These are phyloP conservation scores for Drosophila busckii DNA, from an alignment of 1,140 invertebrate species.

Conservation along the genomic window DNA sequence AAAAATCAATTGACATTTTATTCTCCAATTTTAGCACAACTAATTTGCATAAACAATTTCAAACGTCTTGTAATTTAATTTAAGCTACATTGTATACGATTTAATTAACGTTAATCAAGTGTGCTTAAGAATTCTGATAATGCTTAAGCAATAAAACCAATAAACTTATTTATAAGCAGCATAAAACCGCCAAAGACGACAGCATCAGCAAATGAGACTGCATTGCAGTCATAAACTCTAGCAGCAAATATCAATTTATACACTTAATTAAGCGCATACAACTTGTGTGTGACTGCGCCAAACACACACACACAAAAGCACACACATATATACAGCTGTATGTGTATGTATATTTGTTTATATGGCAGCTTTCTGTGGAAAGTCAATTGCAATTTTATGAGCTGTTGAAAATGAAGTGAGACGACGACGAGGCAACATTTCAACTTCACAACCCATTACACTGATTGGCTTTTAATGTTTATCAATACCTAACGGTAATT, in stretches of 20 bases:
- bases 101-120: too few relatives aligned
- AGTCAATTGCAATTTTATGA: slow-evolving; percentile 75
- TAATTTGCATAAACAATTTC: too few relatives aligned
- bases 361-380: too few relatives aligned
- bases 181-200: slow-evolving; percentile 42
- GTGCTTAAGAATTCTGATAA: too few relatives aligned
- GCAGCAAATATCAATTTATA: slow-evolving; percentile 74
- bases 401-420: slow-evolving; percentile 68
- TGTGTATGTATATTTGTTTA: too few relatives aligned
- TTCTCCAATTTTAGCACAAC: too few relatives aligned
- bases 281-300: slow-evolving; percentile 73
- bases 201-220: slow-evolving; percentile 54
- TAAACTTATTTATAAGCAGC: slow-evolving; percentile 4
- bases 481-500: slow-evolving; percentile 59
- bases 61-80: too few relatives aligned
- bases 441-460: slow-evolving; percentile 71
- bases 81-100: too few relatives aligned
- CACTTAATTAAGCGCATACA: slow-evolving; percentile 73
- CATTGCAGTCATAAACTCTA: slow-evolving; percentile 71
- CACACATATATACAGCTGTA: neutral
- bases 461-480: slow-evolving; percentile 76
- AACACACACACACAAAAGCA: neutral
- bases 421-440: slow-evolving; percentile 19
- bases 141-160: too few relatives aligned
- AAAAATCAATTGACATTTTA: too few relatives aligned